phyloP scores from a whole-genome alignment of 2,113 vertebrate genomes.

The Ailurus styani region DNA sequence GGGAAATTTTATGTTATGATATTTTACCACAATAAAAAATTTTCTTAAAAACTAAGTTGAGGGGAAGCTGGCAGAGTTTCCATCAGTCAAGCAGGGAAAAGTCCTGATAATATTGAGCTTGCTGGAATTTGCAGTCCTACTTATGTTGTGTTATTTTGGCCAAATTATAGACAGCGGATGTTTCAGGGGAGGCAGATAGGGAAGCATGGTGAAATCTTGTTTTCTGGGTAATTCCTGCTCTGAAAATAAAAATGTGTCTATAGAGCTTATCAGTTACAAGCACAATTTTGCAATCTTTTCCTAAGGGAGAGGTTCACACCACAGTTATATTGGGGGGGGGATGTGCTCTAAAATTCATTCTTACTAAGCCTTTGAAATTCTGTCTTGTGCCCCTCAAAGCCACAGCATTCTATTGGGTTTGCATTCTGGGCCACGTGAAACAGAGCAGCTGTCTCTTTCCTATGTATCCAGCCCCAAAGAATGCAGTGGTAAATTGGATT shows the following conservation, averaged over 20 bases:
- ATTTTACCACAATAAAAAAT: background rate
- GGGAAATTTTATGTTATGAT: background rate
- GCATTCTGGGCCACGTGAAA: background rate
- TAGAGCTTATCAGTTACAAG: background rate
- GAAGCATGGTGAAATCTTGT: background rate
- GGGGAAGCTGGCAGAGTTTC: background rate
- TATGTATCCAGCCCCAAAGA: background rate
- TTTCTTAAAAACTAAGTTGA: background rate
- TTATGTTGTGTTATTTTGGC: background rate
- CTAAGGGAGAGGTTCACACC: background rate
- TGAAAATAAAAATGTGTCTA: background rate
- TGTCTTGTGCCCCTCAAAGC: background rate
- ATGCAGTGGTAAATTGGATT: background rate
- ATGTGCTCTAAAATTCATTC: background rate
- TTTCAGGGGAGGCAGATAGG: background rate
- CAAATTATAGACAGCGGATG: background rate
- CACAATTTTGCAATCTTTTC: background rate
- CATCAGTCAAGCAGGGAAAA: background rate
- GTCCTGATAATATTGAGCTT: background rate
- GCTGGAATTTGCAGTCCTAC: background rate
- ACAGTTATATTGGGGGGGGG: background rate
- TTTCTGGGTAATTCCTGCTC: constrained; percentile 9
- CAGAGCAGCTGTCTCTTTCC: background rate
- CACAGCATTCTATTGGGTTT: background rate
- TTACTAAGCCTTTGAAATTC: background rate